Evolutionary conservation across 2,797 vertebrate genomes (phyloP), one percentile per base, ranked within the genome.

Genomic region (Rallus crepitans): DNA sequence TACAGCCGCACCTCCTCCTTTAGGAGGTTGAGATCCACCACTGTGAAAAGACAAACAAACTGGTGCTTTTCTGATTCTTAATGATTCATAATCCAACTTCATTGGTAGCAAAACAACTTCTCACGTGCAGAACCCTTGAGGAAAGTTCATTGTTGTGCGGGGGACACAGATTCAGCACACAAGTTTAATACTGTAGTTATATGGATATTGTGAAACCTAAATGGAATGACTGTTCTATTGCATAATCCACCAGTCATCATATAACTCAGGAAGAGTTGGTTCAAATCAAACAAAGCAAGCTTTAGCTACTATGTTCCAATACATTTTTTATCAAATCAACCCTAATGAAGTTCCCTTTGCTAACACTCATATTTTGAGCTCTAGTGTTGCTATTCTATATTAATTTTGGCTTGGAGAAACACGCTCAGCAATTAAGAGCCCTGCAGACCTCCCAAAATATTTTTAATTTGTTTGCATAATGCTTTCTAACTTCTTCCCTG

Each of bases 1-100:
- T 99, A 99, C 12, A 99, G 97, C 42, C 97, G 98, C 30, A 99
- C 99, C 76, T 99, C 99, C 92, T 99, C 99, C 96, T 98, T 99
- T 45, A 99, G 94, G 82, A 98, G 98, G 97, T 99, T 99, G 92
- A 99, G 98, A 96, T 99, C 99, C 21, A 98, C 97, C 93, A 98
- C 98, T 98, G 97, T 70, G 83, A 28, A 90, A 55, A 77, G 87
- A 89, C 45, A 80, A 78, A 86, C 39, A 75, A 33, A 82, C 11
- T 3, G 1, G 6, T n/a, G 30, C 15, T 53, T 50, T 64, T 78
- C 73, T 37, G 28, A 70, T 21, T 48, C 1, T 0, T 60, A 61
- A 47, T 12, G 28, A 70, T 24, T 52, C 1, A 0, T 56, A 61
- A 47, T 12, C 48, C 66, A 47, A 45, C 18, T 10, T 15, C 33